These are phyloP conservation scores for Rhea pennata DNA, from an alignment of 2,113 vertebrate genomes.

Conservation along the genomic window DNA sequence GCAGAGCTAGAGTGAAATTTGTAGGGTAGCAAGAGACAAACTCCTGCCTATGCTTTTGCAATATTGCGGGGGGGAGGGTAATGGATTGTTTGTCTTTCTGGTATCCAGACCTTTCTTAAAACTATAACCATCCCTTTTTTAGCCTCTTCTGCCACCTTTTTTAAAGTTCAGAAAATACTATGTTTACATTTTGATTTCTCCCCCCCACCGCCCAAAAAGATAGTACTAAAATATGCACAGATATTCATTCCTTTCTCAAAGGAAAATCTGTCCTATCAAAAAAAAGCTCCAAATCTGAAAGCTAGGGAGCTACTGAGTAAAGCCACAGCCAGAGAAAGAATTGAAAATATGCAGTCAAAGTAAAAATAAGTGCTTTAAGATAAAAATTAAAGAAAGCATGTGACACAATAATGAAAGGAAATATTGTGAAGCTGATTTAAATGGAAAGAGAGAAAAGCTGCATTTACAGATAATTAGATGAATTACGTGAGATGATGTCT, in stretches of 20 bases:
- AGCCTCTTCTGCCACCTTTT: background rate
- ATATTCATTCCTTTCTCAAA: background rate
- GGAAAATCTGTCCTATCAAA: background rate
- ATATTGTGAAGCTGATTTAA: background rate
- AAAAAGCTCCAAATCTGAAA: background rate
- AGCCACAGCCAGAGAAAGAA: background rate
- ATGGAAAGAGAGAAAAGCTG: background rate
- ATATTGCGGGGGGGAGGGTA: background rate
- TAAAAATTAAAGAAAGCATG: background rate
- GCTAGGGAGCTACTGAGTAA: background rate
- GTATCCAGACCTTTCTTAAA: background rate
- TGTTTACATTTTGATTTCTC: background rate
- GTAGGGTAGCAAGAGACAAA: background rate
- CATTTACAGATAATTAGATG: background rate
- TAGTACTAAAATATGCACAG: background rate
- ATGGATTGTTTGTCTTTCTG: background rate
- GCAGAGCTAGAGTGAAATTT: background rate
- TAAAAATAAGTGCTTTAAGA: conserved; percentile 6
- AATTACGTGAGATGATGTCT: background rate
- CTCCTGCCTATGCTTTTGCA: background rate
- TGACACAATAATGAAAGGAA: background rate
- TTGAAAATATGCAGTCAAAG: background rate
- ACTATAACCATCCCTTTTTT: background rate
- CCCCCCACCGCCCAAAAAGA: no score
- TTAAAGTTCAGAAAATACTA: background rate